Evolutionary conservation across 2,113 vertebrate genomes (phyloP).

Genomic region (Pomatorhinus ruficollis): DNA sequence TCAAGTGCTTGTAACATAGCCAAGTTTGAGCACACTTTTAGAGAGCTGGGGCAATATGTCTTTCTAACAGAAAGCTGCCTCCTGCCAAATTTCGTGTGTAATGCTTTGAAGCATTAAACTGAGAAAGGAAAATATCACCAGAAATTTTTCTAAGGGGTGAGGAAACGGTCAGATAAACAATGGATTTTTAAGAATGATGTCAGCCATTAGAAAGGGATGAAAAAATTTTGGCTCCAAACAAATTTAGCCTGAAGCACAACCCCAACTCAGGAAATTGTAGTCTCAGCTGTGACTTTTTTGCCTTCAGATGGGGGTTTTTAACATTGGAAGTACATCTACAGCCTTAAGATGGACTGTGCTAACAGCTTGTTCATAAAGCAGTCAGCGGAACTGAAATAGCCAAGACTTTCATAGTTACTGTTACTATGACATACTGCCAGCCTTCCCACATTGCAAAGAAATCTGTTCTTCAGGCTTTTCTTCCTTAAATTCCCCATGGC

Average conservation of each 20-base stretch:
- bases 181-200: neutral
- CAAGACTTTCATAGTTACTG: slow-evolving; percentile 57
- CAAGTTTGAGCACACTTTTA: slow-evolving; percentile 58
- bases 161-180: slow-evolving; percentile 40
- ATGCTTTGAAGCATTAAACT: slow-evolving; percentile 24
- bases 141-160: neutral
- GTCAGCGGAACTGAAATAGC: slow-evolving; percentile 40
- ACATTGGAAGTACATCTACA: neutral
- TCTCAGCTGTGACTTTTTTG: slow-evolving; percentile 13
- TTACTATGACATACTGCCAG: slow-evolving; percentile 58
- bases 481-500: neutral
- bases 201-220: slow-evolving; percentile 7
- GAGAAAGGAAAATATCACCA: slow-evolving; percentile 13
- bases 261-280: neutral
- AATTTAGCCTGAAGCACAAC: neutral
- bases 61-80: slow-evolving; percentile 48
- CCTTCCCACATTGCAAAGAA: slow-evolving; percentile 49
- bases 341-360: slow-evolving; percentile 36
- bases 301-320: neutral
- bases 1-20: neutral
- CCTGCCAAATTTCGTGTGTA: neutral
- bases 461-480: slow-evolving; percentile 38
- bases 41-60: slow-evolving; percentile 54
- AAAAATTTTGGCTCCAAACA: slow-evolving; percentile 1
- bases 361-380: slow-evolving; percentile 47